These are phyloP conservation scores for Sphaerodactylus townsendi DNA, from an alignment of 2,113 vertebrate species.

Conservation along the genomic window DNA sequence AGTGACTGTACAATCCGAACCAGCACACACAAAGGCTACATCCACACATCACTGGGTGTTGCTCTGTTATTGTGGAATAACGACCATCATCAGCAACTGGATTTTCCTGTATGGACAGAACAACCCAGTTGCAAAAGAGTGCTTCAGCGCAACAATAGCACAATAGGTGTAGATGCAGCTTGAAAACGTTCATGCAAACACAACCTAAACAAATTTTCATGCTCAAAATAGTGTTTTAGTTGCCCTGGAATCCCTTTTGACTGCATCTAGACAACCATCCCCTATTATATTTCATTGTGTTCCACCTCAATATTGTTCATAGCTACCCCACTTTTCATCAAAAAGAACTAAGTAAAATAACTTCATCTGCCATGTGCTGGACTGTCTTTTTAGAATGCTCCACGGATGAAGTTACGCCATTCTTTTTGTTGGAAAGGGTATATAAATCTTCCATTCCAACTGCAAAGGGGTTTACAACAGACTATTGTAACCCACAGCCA, in stretches of 20 bases:
- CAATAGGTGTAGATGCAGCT: no score
- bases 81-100: no score
- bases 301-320: neutral
- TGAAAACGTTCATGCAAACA: neutral
- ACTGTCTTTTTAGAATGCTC: no score
- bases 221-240: neutral
- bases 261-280: neutral
- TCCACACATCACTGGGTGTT: no score
- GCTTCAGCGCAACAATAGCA: no score
- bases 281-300: neutral
- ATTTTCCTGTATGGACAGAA: no score
- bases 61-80: no score
- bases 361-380: no score
- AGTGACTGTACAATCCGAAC: neutral
- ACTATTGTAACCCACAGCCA: neutral
- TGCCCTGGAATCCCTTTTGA: neutral
- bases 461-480: neutral
- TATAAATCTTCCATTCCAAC: neutral
- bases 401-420: no score
- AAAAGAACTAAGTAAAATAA: no score
- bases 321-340: neutral
- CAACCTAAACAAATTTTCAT: neutral
- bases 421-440: no score
- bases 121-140: no score
- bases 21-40: neutral